These are phyloP conservation scores for Peromyscus aztecus DNA, from an alignment of 2,797 vertebrate species.

Conservation along the genomic window DNA sequence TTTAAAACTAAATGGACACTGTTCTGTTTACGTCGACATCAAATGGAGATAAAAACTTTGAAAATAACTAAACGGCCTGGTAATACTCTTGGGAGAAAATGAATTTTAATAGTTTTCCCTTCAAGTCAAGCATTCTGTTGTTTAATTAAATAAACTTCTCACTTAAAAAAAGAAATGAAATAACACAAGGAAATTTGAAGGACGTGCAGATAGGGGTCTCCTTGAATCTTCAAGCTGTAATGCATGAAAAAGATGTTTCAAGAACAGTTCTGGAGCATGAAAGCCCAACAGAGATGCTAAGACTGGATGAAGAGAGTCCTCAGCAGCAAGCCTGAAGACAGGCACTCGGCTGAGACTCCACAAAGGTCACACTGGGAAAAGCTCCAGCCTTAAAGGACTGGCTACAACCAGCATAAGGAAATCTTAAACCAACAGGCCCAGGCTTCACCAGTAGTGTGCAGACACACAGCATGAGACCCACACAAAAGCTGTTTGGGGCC, in stretches of 20 bases:
- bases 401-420: neutral
- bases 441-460: too few relatives aligned
- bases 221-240: neutral
- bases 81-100: neutral
- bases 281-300: neutral
- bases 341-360: neutral
- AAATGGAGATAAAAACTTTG: neutral
- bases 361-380: neutral
- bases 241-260: neutral
- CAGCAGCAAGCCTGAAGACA: neutral
- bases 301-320: neutral
- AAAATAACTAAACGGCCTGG: neutral
- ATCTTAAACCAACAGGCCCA: neutral
- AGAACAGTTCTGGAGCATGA: neutral
- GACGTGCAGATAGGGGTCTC: neutral
- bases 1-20: neutral
- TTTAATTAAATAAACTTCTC: neutral
- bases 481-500: neutral
- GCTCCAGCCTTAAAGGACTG: neutral
- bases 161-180: neutral
- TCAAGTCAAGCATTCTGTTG: neutral
- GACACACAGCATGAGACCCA: too few relatives aligned
- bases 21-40: neutral
- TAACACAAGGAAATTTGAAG: neutral
- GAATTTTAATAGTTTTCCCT: neutral